Evolutionary conservation across 2,888 invertebrate genomes (phyloP), one percentile per base, ranked within the genome.

Genomic region (Odontocerum albicorne): DNA sequence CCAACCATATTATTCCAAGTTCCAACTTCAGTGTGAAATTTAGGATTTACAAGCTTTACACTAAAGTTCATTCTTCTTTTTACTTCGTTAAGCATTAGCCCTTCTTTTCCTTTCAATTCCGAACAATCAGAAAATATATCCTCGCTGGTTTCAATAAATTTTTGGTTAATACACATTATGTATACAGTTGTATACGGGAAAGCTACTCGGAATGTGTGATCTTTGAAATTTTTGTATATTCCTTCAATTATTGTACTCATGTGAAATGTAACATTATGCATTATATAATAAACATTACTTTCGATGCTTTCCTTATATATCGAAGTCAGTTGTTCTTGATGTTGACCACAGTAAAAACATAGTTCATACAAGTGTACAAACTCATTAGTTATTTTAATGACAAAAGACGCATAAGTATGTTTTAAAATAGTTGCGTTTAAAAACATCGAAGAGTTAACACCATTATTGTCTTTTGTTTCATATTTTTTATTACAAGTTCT

Each of bases 261-360:
- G 20, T 36, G 7, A 20, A 19, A 33, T n/a, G 15, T 33, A 2
- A 45, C 22, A n/a, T 16, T n/a, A 2, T 6, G 36, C 7, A 21
- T 13, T 46, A 17, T 36, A 17, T n/a, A 6, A 22, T 12, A 4
- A 10, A 8, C 6, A 10, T 32, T 17, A 10, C 8, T 31, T 2
- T 36, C 19, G 6, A 43, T n/a, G n/a, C 32, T 12, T 8, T 35
- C 43, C 8, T 10, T 19, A 21, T 20, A 49, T 39, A 17, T 53
- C 16, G 39, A 19, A 2, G 15, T 44, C 15, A 60, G 33, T 35
- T 55, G 55, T 36, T 38, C 16, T 8, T 50, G 50, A 10, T 33
- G 12, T 16, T 19, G 15, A 2, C 57, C 57, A 16, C 60, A 60
- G 22, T 49, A 60, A 38, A 15, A 55, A 47, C 60, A 60, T n/a